phyloP scores from a whole-genome alignment of 2,797 vertebrate species.

The Taenioides sp. region DNA sequence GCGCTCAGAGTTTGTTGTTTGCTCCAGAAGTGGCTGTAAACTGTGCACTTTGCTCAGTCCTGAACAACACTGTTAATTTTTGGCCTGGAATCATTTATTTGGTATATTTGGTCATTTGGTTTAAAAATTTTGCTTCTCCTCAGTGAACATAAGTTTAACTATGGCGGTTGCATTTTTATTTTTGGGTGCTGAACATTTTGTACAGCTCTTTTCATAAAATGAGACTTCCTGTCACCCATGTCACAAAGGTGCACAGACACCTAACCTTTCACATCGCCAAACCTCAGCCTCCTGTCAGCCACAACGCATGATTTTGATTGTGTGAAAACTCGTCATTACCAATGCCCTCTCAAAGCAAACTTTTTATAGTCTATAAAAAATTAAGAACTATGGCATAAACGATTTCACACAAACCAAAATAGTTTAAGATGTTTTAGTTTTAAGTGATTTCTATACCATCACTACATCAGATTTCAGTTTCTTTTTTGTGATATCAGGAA shows the following conservation, averaged over 20 bases:
- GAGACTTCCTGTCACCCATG: not conserved
- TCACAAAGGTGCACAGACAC: not conserved
- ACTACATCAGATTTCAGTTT: not conserved
- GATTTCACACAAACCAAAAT: too few species aligned
- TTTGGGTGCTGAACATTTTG: not conserved
- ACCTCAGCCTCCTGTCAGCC: not conserved
- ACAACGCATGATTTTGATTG: not conserved
- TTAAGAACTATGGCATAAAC: not conserved
- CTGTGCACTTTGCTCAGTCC: constrained; percentile 10
- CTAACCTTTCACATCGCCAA: not conserved
- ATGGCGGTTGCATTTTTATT: not conserved
- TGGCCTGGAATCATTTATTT: not conserved
- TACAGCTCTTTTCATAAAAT: not conserved
- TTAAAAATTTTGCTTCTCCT: not conserved
- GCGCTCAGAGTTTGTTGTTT: not conserved
- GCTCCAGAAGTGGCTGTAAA: constrained; percentile 18
- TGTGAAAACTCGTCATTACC: not conserved
- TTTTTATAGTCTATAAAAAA: not conserved
- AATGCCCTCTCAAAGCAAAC: not conserved
- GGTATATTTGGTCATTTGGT: not conserved
- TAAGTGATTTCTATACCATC: not conserved
- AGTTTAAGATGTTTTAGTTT: not conserved
- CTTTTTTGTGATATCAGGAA: not conserved
- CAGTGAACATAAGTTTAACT: not conserved
- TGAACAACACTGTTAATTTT: not conserved